Percentiles rank a stretch among this genome's conserved stretches.
phyloP scores from a whole-genome alignment of 2,797 vertebrate species.

The Pantherophis alleghaniensis region DNA sequence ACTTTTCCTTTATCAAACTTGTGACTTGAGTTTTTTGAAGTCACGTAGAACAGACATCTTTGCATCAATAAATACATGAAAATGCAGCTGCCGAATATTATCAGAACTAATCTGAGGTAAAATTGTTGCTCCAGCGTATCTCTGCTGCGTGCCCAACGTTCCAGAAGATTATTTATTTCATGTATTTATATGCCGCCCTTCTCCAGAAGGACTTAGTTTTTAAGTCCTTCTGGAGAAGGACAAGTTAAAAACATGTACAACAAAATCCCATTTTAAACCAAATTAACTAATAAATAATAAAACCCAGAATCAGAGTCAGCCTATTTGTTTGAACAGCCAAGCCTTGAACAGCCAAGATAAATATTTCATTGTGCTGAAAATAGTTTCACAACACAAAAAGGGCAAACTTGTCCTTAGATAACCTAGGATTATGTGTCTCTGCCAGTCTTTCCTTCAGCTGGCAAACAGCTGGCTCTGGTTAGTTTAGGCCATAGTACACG shows the following conservation, averaged over 20 bases:
- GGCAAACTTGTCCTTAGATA: not conserved
- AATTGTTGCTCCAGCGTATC: not conserved
- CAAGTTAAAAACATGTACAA: no score
- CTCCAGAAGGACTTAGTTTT: no score
- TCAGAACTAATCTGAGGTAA: not conserved
- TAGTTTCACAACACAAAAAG: not conserved
- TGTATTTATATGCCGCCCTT: no score
- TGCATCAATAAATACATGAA: not conserved
- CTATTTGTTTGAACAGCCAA: no score
- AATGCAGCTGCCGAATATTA: no score
- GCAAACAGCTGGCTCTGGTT: not conserved
- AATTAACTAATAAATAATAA: no score
- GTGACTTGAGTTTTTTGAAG: not conserved
- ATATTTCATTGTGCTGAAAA: not conserved
- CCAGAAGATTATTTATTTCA: no score
- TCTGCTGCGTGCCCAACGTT: not conserved
- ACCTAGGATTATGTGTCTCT: not conserved
- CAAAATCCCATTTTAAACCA: no score
- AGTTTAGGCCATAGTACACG: not conserved
- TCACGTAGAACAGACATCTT: not conserved
- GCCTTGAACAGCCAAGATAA: not conserved
- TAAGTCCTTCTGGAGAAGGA: no score
- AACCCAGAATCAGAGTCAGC: no score
- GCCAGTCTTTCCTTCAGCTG: not conserved
- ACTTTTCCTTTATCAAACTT: not conserved